Evolutionary conservation across 1,140 invertebrate species (phyloP), one percentile per base, ranked within the genome.

Genomic region (Drosophila tristis): DNA sequence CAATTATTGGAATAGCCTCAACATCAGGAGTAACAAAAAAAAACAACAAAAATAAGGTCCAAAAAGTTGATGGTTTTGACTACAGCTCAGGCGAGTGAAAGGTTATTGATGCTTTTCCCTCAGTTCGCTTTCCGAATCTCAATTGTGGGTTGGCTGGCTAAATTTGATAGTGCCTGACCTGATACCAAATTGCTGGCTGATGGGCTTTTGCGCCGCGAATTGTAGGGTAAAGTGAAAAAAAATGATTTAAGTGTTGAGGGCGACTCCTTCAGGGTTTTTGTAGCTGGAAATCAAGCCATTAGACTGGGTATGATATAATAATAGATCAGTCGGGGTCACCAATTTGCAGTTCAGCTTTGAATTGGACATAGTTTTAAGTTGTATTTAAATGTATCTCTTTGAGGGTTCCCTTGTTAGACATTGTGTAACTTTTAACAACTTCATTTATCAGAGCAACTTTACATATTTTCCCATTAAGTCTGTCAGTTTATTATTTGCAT

Each of bases 61-160:
- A 45, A 70, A 68, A 70, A 68, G 44, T 68, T 73, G 57, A 62
- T 73, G 68, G 68, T 43, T 31, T 56, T 55, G 43, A 43, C 53
- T 25, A 57, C 53, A 45, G 55, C 42, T 20, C 35, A 11, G 16
- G 45, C 70, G 35, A 74, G 68, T 74, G 48, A 74, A 74, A 65
- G 70, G 60, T 74, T 74, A 74, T 74, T 74, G 71, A 66, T 74
- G 72, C 47, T 35, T 68, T 56, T 58, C 68, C 70, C 51, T 70
- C 31, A 35, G 9, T 26, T n/a, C 31, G 25, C 26, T 68, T 51
- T 35, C 62, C 45, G 25, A 65, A 50, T 58, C 44, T 51, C 26
- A 70, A 70, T 70, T 58, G 65, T 9, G 44, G 64, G 35, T 58
- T 70, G 51, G 68, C 68, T 70, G 65, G 35, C 35, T 50, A 58